phyloP scores from a whole-genome alignment of 2,113 vertebrate species.

The Phaethornis superciliosus region DNA sequence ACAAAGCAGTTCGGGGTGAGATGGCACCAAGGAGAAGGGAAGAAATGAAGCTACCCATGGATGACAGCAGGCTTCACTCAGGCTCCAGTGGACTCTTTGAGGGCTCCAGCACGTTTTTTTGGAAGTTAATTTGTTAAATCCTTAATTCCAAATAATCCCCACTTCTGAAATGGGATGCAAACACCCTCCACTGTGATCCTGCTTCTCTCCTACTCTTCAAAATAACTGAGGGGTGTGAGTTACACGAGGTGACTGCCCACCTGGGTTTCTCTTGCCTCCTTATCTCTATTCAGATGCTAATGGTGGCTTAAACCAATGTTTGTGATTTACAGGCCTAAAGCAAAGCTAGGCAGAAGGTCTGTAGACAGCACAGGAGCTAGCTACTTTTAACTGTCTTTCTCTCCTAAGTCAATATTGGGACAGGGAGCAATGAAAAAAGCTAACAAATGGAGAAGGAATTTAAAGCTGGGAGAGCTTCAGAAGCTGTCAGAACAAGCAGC shows the following conservation, averaged over 20 bases:
- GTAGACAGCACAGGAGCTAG: neutral
- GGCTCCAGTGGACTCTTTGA: neutral
- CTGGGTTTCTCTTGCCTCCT: neutral
- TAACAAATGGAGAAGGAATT: constrained; percentile 60
- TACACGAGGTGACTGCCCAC: neutral
- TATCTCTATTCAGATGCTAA: constrained; percentile 32
- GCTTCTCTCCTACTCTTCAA: neutral
- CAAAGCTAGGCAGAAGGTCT: constrained; percentile 34
- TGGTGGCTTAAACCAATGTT: constrained; percentile 33
- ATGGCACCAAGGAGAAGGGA: neutral
- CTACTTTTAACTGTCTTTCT: constrained; percentile 25
- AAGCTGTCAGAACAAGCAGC: constrained; percentile 1
- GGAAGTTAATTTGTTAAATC: neutral
- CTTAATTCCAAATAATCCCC: neutral
- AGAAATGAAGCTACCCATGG: neutral
- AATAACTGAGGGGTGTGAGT: neutral
- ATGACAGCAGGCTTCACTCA: neutral
- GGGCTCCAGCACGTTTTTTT: neutral
- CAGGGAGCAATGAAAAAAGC: constrained; percentile 45
- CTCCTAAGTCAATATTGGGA: constrained; percentile 65
- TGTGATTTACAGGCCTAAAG: constrained; percentile 22
- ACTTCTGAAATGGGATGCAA: neutral
- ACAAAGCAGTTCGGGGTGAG: neutral
- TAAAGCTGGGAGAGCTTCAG: constrained; percentile 15
- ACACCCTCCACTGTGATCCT: neutral